Evolutionary conservation across 23 tunicate genomes (phyloP).

Genomic region (Phallusia fumigata): DNA sequence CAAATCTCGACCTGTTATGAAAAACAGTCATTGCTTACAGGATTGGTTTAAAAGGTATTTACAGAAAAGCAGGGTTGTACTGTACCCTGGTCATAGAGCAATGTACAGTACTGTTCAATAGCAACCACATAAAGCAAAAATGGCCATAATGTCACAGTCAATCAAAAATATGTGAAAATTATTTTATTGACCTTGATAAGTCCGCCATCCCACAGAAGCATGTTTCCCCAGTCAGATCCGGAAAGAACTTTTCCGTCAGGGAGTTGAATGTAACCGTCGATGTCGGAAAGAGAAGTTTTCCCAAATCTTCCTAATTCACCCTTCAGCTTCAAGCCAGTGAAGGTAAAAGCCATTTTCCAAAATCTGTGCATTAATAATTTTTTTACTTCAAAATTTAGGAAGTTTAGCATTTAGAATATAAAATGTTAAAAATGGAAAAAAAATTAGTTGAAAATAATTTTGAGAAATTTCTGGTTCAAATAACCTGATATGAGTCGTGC

Average conservation of each 20-base stretch:
- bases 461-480: background rate
- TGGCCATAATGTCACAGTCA: too few species aligned
- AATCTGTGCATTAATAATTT: slow-evolving; percentile 67
- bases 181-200: slow-evolving; percentile 71
- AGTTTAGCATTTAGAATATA: background rate
- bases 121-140: too few species aligned
- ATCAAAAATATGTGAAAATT: too few species aligned
- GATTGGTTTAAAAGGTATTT: too few species aligned
- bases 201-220: slow-evolving; percentile 99
- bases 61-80: too few species aligned
- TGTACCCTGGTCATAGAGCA: too few species aligned
- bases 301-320: slow-evolving; percentile 98
- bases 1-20: slow-evolving; percentile 95
- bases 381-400: too few species aligned
- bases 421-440: background rate
- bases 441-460: background rate
- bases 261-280: slow-evolving; percentile 93
- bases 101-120: too few species aligned
- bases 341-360: slow-evolving; percentile 99
- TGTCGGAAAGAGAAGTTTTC: slow-evolving; percentile 86
- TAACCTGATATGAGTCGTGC: slow-evolving; percentile 93
- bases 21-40: too few species aligned
- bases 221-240: slow-evolving; percentile 95
- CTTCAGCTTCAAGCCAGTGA: slow-evolving; percentile 94
- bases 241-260: slow-evolving; percentile 99